These are phyloP conservation scores for Empis stercorea DNA, from an alignment of 2,888 invertebrate genomes.

Conservation along the genomic window DNA sequence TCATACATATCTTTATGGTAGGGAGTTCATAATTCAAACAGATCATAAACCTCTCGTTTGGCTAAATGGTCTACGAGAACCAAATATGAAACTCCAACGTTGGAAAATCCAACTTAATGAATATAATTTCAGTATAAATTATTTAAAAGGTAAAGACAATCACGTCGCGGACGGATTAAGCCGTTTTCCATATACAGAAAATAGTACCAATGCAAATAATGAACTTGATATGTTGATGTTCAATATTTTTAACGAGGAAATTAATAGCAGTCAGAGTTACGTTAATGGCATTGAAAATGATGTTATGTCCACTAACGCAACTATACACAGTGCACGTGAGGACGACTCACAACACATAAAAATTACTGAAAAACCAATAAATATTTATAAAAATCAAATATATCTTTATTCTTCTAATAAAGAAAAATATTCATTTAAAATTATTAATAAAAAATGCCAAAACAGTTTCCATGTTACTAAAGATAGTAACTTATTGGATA, in stretches of 20 bases:
- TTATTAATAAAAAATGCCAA: constrained; percentile 7
- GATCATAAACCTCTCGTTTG: constrained; percentile 8
- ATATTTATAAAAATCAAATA: constrained; percentile 9
- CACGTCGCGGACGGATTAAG: constrained; percentile 2
- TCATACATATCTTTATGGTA: constrained; percentile 7
- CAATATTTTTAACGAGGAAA: not conserved
- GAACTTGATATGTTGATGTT: not conserved
- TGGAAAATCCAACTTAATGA: not conserved
- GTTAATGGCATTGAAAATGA: not conserved
- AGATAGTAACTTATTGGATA: not conserved
- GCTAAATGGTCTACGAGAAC: not conserved
- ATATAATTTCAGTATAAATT: constrained; percentile 2
- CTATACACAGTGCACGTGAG: constrained; percentile 4
- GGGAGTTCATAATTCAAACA: constrained; percentile 5
- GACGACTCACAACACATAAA: constrained; percentile 1
- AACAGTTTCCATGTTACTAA: not conserved
- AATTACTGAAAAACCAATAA: constrained; percentile 5
- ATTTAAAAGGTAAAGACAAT: constrained; percentile 5
- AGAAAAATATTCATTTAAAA: constrained; percentile 4
- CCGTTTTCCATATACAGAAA: not conserved
- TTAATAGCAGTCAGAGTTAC: not conserved
- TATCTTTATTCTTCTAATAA: not conserved
- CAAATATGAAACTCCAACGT: not conserved
- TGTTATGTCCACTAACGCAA: not conserved
- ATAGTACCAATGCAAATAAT: not conserved